Evolutionary conservation across 1,140 invertebrate genomes (phyloP), one percentile per base, ranked within the genome.

Genomic region (Drosophila miranda): DNA sequence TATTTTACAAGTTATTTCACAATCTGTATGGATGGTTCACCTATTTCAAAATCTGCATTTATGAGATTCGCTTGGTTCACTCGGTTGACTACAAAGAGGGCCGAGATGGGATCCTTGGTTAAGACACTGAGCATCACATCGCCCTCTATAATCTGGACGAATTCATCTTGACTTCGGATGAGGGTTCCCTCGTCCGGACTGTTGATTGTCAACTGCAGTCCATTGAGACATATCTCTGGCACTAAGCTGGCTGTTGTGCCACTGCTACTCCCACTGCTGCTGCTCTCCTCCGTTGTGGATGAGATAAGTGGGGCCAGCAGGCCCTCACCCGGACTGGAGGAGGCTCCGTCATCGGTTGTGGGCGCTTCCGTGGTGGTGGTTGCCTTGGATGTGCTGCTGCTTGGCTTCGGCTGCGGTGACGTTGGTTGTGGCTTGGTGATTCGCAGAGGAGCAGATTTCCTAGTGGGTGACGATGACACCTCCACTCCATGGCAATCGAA

Each of bases 11-110:
- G 19, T 26, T 34, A 13, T 9, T 8, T 11, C 11, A 28, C 55
- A 44, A 42, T 54, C 46, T 16, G 9, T 3, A 34, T 44, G 19
- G 5, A 48, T 6, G 23, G 50, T 72, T 70, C 46, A 89, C 89
- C 89, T 69, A 90, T 73, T 87, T 90, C 76, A 79, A 90, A 90
- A 72, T 90, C 84, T 2, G 87, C 87, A 26, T 73, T 75, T 11
- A 90, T 63, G 1, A 90, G 54, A 66, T 90, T 90, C 0, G 79
- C 89, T 53, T 84, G 73, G 52, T 90, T 90, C 3, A 90, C 59
- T 3, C 89, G 87, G 78, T 90, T 90, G 13, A 90, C 75, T 1
- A 90, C 76, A 63, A 90, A 90, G 26, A 90, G 28, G 2, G 84
- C 84, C 2, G 89, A 90, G 8, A 63, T 69, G 7, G 88, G 78